Evolutionary conservation across 2,797 vertebrate genomes (phyloP).

Genomic region (Cryptoprocta ferox): DNA sequence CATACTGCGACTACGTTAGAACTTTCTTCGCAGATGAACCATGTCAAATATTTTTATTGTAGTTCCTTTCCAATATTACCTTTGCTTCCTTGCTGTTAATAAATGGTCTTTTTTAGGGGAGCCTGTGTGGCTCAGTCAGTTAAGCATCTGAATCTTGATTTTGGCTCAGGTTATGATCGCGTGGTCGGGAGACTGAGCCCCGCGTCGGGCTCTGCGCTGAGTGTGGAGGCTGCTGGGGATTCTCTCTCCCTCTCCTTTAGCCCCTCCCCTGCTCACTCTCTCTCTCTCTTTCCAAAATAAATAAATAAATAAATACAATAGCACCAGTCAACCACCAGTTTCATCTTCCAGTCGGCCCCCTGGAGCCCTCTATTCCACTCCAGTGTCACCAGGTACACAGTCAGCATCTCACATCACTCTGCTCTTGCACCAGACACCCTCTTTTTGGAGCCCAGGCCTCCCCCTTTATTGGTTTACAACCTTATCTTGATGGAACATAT

Average conservation of each 20-base stretch:
- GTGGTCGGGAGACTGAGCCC: no score
- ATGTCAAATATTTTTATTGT: neutral
- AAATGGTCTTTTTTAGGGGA: neutral
- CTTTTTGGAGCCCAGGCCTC: neutral
- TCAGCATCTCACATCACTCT: neutral
- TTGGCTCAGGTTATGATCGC: no score
- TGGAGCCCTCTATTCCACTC: neutral
- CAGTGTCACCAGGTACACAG: neutral
- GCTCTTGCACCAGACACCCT: neutral
- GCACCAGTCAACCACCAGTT: neutral
- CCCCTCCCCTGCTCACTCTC: no score
- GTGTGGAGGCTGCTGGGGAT: no score
- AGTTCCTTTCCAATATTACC: neutral
- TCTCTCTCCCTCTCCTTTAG: no score
- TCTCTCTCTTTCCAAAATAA: no score
- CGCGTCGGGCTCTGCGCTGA: no score
- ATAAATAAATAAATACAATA: no score
- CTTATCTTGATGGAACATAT: neutral
- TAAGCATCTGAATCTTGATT: no score
- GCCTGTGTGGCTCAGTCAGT: no score
- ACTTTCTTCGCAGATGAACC: neutral
- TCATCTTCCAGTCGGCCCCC: neutral
- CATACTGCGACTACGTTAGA: neutral
- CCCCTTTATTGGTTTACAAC: neutral
- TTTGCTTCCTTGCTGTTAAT: neutral